phyloP scores from a whole-genome alignment of 2,797 vertebrate genomes.

The Periophthalmus magnuspinnatus region DNA sequence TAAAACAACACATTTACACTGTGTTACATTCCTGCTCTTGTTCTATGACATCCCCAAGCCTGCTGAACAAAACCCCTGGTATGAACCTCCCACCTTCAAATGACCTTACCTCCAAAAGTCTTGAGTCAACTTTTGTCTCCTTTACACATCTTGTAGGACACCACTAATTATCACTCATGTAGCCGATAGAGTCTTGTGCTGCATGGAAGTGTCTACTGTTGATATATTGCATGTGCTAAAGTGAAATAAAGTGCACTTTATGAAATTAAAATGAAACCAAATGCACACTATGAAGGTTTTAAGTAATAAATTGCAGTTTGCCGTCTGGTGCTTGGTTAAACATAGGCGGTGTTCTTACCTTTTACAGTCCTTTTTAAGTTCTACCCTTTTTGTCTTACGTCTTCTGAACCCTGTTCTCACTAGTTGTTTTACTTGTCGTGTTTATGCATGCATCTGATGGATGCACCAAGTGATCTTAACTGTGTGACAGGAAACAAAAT shows the following conservation, averaged over 20 bases:
- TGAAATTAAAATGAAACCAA: constrained; percentile 13
- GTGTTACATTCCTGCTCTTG: too few relatives aligned
- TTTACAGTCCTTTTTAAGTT: constrained; percentile 46
- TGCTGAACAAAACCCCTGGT: constrained; percentile 16
- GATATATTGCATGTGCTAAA: background rate
- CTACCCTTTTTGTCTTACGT: constrained; percentile 36
- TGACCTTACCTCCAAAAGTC: background rate
- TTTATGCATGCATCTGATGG: constrained; percentile 67
- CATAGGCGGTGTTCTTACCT: constrained; percentile 20
- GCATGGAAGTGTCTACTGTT: background rate
- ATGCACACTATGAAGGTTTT: constrained; percentile 5
- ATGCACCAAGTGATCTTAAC: constrained; percentile 77
- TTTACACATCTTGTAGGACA: constrained; percentile 12
- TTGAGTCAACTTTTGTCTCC: background rate
- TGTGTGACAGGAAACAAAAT: constrained; percentile 78
- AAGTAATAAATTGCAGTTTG: constrained; percentile 12
- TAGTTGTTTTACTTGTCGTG: constrained; percentile 49
- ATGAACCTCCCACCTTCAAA: background rate
- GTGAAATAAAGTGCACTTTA: background rate
- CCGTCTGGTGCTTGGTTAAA: constrained; percentile 18
- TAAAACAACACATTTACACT: constrained; percentile 13
- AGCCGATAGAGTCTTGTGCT: constrained; percentile 11
- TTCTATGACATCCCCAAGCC: constrained; percentile 29
- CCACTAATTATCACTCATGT: constrained; percentile 2
- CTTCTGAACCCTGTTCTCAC: constrained; percentile 55